Base-by-base conservation (phyloP, 1,140 invertebrate species). In the Daktulosphaira vitifoliae region DNA sequence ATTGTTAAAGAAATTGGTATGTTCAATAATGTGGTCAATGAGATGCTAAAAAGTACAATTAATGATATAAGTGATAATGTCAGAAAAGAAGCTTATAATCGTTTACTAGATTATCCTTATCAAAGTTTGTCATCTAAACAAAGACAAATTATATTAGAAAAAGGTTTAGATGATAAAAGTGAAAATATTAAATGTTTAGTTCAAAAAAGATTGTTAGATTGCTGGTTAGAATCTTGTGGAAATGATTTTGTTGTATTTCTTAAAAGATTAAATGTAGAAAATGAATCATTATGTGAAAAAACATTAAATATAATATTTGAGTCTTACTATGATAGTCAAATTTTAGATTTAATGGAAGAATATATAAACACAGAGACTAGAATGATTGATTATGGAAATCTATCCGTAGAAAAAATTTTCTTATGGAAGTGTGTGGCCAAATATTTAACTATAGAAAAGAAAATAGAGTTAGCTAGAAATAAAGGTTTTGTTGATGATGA, bases 71-170 rank as follows among this genome's bases (percentile, higher is more conserved):
- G 18, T 62, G 56, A 62, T 62, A 48, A 20, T 33, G 56, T 62
- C 4, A 62, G 56, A 62, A 62, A 48, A 62, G 56, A 48, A 62
- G 25, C n/a, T 8, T 62, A 48, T 20, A 62, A 48, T 22, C 56
- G 56, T 62, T 48, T 62, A 1, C 29, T 46, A 15, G 20, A 4
- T 3, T 48, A 33, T 62, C 42, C 56, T 20, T 62, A 29, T 62
- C 22, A 20, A 22, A 48, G 25, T 33, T 33, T 62, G 9, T 48
- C 56, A 22, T 15, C 25, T 1, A 62, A 62, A 13, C 56, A 62
- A 62, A 62, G 25, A 20, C 23, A 33, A 46, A 48, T 6, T 29
- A n/a, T 62, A 33, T 46, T 62, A 13, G 42, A 48, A 33, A 62
- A 4, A 15, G 56, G 56, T n/a, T 11, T 62, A n/a, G 16, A 62